A percentile compares a stretch with the other conserved stretches of the same genome.
phyloP scores from a whole-genome alignment of 2,888 invertebrate species.

The Molanna angustata region DNA sequence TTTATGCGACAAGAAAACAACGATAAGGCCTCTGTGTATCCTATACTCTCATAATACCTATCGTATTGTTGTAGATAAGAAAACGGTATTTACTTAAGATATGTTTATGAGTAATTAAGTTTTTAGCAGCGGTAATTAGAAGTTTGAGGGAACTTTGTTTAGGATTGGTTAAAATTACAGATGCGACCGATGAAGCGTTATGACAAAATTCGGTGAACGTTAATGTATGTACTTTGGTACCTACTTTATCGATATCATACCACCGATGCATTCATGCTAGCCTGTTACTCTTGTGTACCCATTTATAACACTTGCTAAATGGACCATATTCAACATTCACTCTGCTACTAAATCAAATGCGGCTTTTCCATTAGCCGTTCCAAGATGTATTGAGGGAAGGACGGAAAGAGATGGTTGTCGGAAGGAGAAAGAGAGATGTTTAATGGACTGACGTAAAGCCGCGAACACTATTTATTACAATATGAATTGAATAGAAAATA shows the following conservation, averaged over 20 bases:
- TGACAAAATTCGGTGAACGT: no score
- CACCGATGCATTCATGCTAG: slow-evolving; percentile 25
- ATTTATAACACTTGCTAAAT: slow-evolving; percentile 32
- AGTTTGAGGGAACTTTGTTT: no score
- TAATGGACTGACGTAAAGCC: slow-evolving; percentile 29
- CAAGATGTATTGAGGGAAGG: slow-evolving; percentile 19
- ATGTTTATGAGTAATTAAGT: no score
- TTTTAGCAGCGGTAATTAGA: no score
- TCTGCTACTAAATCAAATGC: slow-evolving; percentile 32
- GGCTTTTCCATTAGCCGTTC: slow-evolving; percentile 31
- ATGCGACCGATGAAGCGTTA: no score
- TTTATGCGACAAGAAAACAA: slow-evolving; percentile 30
- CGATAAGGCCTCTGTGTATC: slow-evolving; percentile 27
- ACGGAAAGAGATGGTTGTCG: slow-evolving; percentile 4
- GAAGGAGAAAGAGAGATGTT: slow-evolving; percentile 20
- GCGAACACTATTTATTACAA: slow-evolving; percentile 31
- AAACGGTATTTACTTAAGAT: no score
- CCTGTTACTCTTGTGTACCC: slow-evolving; percentile 30
- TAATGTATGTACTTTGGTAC: no score
- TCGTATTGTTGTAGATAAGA: no score
- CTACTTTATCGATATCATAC: slow-evolving; percentile 17
- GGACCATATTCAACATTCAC: slow-evolving; percentile 32
- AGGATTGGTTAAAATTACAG: no score
- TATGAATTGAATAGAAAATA: slow-evolving; percentile 29
- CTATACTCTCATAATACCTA: slow-evolving; percentile 13